A percentile compares a stretch with the other conserved stretches of the same genome.
These are phyloP conservation scores for Hippasteria phrygiana DNA, from an alignment of 53 echinoderm and acorn worm genomes.

Conservation along the genomic window DNA sequence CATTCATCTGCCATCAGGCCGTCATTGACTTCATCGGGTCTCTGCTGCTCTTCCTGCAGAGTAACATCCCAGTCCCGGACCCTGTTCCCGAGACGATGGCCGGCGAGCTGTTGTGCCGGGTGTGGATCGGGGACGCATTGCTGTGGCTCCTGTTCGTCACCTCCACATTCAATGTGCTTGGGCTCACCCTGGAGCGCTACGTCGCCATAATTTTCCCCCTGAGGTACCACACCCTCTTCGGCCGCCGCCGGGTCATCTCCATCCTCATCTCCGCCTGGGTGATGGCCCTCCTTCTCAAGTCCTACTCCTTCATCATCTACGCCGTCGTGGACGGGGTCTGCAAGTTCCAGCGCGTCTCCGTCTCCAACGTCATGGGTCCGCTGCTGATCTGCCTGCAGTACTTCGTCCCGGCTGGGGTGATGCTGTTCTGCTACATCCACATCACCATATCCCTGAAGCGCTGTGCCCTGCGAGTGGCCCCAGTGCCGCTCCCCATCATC, in stretches of 20 bases:
- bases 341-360: constrained; percentile 28
- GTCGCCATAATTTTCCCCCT: constrained; percentile 82
- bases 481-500: neutral
- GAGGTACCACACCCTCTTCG: constrained; percentile 71
- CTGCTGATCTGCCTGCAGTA: constrained; percentile 79
- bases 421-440: constrained; percentile 74
- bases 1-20: constrained; percentile 86
- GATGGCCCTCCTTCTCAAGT: constrained; percentile 58
- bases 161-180: constrained; percentile 86
- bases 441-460: constrained; percentile 68
- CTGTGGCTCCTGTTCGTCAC: constrained; percentile 83
- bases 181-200: constrained; percentile 84
- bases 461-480: constrained; percentile 25
- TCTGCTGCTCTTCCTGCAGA: constrained; percentile 67
- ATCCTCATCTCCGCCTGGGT: constrained; percentile 72
- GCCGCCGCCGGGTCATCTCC: constrained; percentile 37
- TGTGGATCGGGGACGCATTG: constrained; percentile 83
- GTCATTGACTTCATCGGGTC: constrained; percentile 81
- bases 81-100: constrained; percentile 21
- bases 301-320: constrained; percentile 56
- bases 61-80: constrained; percentile 46
- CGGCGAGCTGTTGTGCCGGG: constrained; percentile 78
- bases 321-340: constrained; percentile 27
- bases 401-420: constrained; percentile 75
- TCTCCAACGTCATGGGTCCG: constrained; percentile 53